Evolutionary conservation across 1,140 invertebrate genomes (phyloP), one percentile per base, ranked within the genome.

Genomic region (Zaprionus taronus): DNA sequence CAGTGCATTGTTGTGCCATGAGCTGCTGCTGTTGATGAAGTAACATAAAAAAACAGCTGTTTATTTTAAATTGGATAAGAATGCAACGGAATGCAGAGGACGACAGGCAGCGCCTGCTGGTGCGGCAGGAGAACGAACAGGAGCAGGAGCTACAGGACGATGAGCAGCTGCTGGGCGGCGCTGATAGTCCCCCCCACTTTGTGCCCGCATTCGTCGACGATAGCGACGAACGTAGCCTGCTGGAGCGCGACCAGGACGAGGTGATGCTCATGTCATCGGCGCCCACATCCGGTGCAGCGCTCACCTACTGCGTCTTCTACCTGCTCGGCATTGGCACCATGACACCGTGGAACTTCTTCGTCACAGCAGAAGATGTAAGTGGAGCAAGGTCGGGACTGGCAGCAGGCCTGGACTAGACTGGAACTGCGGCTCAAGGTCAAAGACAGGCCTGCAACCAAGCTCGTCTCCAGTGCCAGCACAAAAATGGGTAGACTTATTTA

Each of bases 321-420:
- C 93, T 99, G 69, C 95, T 99, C 73, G 98, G 98, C 49, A 96
- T 98, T 82, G 97, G 97, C 57, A 97, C 97, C 26, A 93, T 99
- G 63, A 95, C 98, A 20, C 97, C 98, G 71, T 99, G 98, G 98
- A 98, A 98, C 93, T 99, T 99, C 93, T 98, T 99, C 91, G 96
- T 99, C 31, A 99, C 98, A 71, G 98, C 98, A 22, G 96, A 98
- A 94, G 96, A 98, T 94, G 98, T 98, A 94, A 96, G 96, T 95
- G 57, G 22, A 55, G 5, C 49, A n/a, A 41, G 41, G 41, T 47
- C 41, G 9, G 31, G 31, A 34, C 9, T 34, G 31, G 28, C 28
- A 2, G 28, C 28, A 31, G 28, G 28, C 2, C 7, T 31, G 28
- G 2, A 3, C 31, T 34, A 9, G 31, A 11, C 31, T 34, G 31